These are phyloP conservation scores for Ara ararauna DNA, from an alignment of 2,797 vertebrate species.

Conservation along the genomic window DNA sequence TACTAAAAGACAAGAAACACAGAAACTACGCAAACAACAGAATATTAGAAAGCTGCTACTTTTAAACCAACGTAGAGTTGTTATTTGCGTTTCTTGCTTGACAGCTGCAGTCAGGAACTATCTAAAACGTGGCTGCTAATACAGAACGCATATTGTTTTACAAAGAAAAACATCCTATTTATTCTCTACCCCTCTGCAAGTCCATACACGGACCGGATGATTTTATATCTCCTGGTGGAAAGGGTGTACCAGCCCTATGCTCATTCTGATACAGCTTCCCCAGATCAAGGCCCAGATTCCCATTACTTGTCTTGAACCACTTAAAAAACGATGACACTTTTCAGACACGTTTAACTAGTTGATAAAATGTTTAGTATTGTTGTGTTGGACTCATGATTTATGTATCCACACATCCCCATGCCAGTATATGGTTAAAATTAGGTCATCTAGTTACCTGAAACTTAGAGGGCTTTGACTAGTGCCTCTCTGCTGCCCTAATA, in stretches of 20 bases:
- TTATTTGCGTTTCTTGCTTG: slow-evolving; percentile 31
- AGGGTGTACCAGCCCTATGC: neutral
- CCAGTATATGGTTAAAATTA: neutral
- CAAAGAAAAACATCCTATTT: neutral
- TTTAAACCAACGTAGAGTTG: neutral
- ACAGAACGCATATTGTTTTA: neutral
- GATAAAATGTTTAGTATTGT: neutral
- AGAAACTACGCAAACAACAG: neutral
- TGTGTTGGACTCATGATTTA: neutral
- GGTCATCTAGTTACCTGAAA: neutral
- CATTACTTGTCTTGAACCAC: neutral
- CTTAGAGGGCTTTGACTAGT: neutral
- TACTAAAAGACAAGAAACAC: slow-evolving; percentile 27
- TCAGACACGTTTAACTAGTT: neutral
- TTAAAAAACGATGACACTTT: neutral
- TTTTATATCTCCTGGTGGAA: neutral
- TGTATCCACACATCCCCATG: neutral
- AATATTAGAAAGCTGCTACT: slow-evolving; percentile 24
- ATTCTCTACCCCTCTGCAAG: neutral
- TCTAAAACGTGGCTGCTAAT: neutral
- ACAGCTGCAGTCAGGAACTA: slow-evolving; percentile 3
- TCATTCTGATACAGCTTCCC: neutral
- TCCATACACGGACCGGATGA: neutral
- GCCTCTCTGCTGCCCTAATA: neutral
- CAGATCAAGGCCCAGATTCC: neutral